Percentiles rank a stretch among this genome's conserved stretches.
phyloP scores from a whole-genome alignment of 2,888 invertebrate species.

The Spialia ferax region DNA sequence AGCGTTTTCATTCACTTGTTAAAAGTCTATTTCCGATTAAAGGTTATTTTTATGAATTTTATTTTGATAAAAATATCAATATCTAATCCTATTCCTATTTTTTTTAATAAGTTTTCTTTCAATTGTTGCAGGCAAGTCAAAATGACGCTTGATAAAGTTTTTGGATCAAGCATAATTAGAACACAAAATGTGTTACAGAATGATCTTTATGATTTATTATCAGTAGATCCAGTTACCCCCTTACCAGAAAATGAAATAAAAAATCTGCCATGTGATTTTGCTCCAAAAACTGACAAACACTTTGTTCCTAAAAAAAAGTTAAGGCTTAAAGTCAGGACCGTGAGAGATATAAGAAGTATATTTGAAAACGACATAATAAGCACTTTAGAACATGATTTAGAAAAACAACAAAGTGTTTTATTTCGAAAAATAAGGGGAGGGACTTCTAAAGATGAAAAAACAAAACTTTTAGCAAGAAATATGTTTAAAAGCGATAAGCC shows the following conservation, averaged over 20 bases:
- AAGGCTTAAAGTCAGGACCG: constrained; percentile 72
- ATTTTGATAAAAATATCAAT: too few species aligned
- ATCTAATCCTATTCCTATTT: too few species aligned
- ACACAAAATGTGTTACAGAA: constrained; percentile 54
- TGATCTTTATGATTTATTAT: constrained; percentile 65
- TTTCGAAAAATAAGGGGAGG: constrained; percentile 71
- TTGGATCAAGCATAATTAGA: constrained; percentile 66
- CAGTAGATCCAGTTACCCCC: constrained; percentile 61
- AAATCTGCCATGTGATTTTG: constrained; percentile 57
- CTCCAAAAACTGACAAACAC: constrained; percentile 64
- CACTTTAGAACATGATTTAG: constrained; percentile 63
- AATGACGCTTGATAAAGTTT: constrained; percentile 64
- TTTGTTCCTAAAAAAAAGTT: constrained; percentile 70
- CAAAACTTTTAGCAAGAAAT: constrained; percentile 65
- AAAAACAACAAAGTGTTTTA: constrained; percentile 65
- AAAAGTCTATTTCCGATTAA: too few species aligned
- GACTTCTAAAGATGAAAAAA: constrained; percentile 61
- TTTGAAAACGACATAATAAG: constrained; percentile 70
- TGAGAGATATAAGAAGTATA: constrained; percentile 67
- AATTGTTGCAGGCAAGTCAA: constrained; percentile 20
- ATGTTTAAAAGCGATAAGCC: constrained; percentile 65
- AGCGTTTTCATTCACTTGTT: too few species aligned
- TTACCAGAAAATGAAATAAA: constrained; percentile 48
- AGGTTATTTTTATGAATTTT: too few species aligned
- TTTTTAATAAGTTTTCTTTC: neutral